Conservation (phyloP, 1,140 invertebrate genomes). For the Rhagoletis zephyria region DNA sequence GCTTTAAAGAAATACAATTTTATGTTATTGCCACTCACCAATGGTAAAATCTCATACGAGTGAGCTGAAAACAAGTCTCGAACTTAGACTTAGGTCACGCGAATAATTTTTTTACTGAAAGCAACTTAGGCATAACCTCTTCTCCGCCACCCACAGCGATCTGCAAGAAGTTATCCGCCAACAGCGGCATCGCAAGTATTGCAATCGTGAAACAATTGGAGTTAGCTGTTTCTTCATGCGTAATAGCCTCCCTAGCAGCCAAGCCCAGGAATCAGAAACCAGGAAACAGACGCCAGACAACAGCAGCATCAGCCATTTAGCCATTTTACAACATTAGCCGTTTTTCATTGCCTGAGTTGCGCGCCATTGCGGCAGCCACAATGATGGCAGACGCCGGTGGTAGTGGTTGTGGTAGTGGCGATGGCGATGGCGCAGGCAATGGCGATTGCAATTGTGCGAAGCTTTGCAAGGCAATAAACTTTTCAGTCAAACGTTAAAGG, state of each 20-base stretch:
- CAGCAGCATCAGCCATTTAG: constrained; percentile 34
- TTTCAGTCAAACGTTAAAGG: constrained; percentile 46
- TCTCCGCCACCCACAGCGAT: not conserved
- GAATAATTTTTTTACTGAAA: not conserved
- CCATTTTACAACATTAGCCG: constrained; percentile 24
- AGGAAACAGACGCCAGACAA: constrained; percentile 45
- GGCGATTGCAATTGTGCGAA: constrained; percentile 29
- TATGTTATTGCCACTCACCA: too few species aligned
- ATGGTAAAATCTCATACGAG: too few species aligned
- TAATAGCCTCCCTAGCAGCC: not conserved
- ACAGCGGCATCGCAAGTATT: not conserved
- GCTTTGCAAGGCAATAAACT: constrained; percentile 49
- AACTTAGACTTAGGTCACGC: not conserved
- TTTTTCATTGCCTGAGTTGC: constrained; percentile 26
- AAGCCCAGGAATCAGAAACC: not conserved
- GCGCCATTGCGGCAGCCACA: not conserved
- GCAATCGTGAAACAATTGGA: constrained; percentile 35
- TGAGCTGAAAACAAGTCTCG: not conserved
- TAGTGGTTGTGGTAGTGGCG: not conserved
- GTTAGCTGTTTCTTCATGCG: constrained; percentile 43
- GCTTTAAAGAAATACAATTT: too few species aligned
- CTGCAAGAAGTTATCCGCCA: not conserved
- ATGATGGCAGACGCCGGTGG: not conserved
- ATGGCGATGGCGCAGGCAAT: not conserved
- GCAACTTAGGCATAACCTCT: not conserved